Percentiles rank a stretch among this genome's conserved stretches.
Evolutionary conservation across 2,797 vertebrate species (phyloP).

Genomic region (Australoheros facetus): DNA sequence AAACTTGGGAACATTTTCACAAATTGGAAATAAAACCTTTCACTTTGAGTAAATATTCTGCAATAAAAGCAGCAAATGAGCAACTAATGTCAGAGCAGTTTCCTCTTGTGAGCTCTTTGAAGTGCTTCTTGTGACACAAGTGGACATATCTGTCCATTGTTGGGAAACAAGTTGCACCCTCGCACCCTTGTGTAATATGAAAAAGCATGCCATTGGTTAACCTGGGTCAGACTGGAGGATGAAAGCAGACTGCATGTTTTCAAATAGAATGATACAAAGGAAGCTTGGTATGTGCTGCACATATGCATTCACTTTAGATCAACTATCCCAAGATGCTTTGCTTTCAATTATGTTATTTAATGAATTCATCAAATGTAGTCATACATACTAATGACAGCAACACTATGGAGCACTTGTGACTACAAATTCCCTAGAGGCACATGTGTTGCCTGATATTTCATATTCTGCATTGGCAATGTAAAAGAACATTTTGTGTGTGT

Average conservation of each 20-base stretch:
- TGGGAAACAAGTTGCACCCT: conserved; percentile 12
- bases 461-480: not conserved
- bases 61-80: conserved; percentile 26
- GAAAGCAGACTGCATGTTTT: conserved; percentile 35
- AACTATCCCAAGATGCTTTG: conserved; percentile 34
- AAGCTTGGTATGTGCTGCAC: conserved; percentile 27
- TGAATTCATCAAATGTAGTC: conserved; percentile 47
- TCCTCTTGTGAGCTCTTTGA: conserved; percentile 15
- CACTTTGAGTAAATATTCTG: conserved; percentile 18
- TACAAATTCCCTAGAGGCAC: not conserved
- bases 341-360: conserved; percentile 52
- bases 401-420: not conserved
- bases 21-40: not conserved
- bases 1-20: not conserved
- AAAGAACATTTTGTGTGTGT: too few species aligned
- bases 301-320: conserved; percentile 43
- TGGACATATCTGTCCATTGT: conserved; percentile 53
- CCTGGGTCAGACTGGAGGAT: conserved; percentile 5
- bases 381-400: conserved; percentile 45
- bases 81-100: conserved; percentile 45
- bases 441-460: not conserved
- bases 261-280: conserved; percentile 52
- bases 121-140: conserved; percentile 51
- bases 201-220: conserved; percentile 28
- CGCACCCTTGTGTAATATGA: not conserved